phyloP scores from a whole-genome alignment of 2,888 invertebrate genomes.

The Augochlorella aurata region DNA sequence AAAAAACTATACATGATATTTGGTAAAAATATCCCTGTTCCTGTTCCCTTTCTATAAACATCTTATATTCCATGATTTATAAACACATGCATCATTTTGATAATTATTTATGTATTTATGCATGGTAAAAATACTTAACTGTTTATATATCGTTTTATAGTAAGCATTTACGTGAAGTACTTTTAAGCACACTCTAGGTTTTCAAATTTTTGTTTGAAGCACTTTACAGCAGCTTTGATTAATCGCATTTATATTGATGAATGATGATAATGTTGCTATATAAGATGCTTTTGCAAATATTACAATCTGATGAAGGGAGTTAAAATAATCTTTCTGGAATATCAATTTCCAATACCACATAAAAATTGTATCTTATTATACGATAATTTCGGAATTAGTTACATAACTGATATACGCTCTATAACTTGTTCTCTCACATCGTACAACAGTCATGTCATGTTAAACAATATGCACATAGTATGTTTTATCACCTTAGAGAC shows the following conservation, averaged over 20 bases:
- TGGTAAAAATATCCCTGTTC: constrained; percentile 36
- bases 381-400: constrained; percentile 16
- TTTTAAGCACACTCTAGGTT: constrained; percentile 25
- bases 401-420: constrained; percentile 32
- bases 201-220: constrained; percentile 11
- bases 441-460: constrained; percentile 5
- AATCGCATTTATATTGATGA: constrained; percentile 39
- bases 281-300: constrained; percentile 35
- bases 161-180: constrained; percentile 54
- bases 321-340: constrained; percentile 13
- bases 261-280: constrained; percentile 32
- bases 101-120: constrained; percentile 20
- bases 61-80: constrained; percentile 13
- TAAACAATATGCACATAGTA: constrained; percentile 23
- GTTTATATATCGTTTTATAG: constrained; percentile 35
- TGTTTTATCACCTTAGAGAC: neutral
- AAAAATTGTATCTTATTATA: constrained; percentile 19
- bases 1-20: constrained; percentile 37
- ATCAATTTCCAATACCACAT: constrained; percentile 18
- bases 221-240: constrained; percentile 21
- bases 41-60: constrained; percentile 10
- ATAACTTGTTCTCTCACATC: constrained; percentile 1
- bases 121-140: constrained; percentile 46
- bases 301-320: constrained; percentile 26
- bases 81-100: constrained; percentile 22